These are phyloP conservation scores for Penaeus monodon DNA, from an alignment of 2,888 invertebrate species.

Conservation along the genomic window DNA sequence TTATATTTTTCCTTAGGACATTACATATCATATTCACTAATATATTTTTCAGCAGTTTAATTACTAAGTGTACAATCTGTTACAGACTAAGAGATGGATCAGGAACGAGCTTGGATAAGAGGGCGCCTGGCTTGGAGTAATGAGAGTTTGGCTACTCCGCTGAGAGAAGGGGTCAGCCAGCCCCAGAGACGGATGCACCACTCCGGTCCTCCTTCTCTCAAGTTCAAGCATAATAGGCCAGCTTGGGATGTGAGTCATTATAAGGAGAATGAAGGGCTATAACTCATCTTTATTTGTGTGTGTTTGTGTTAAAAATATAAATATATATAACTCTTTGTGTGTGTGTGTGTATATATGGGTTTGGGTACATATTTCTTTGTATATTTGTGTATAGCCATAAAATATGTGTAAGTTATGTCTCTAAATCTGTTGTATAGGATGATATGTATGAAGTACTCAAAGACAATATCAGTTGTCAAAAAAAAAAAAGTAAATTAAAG, in stretches of 20 bases:
- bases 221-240: slow-evolving; percentile 33
- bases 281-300: background rate
- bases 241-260: slow-evolving; percentile 45
- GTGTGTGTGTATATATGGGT: no score
- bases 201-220: slow-evolving; percentile 45
- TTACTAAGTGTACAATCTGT: background rate
- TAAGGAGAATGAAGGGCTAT: background rate
- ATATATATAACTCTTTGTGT: background rate
- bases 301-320: background rate
- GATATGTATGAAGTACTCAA: no score
- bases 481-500: no score
- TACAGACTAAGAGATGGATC: slow-evolving; percentile 36
- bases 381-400: no score
- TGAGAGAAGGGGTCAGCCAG: slow-evolving; percentile 36
- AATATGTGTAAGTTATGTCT: no score
- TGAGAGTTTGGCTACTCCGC: slow-evolving; percentile 22
- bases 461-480: no score
- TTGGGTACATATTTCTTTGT: no score
- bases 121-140: slow-evolving; percentile 32
- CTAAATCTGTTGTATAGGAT: no score
- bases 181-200: slow-evolving; percentile 48
- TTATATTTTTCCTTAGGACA: no score
- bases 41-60: background rate
- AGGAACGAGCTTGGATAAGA: slow-evolving; percentile 36
- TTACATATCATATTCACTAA: background rate